Conservation (phyloP, 1,140 invertebrate species). For the Sitobion miscanthi region DNA sequence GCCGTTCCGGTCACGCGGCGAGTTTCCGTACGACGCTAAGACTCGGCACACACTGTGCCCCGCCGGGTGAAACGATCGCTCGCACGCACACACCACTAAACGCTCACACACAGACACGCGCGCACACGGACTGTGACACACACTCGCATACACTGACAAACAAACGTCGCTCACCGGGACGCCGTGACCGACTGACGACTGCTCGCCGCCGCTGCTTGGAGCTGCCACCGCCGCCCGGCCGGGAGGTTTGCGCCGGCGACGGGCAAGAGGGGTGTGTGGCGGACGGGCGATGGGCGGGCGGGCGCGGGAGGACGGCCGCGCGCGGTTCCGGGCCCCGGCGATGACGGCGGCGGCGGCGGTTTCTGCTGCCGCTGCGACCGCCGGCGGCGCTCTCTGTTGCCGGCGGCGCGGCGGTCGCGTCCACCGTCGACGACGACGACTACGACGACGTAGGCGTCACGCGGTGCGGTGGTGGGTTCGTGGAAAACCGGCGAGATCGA, state of each 20-base stretch:
- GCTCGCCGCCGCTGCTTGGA: conserved; percentile 1
- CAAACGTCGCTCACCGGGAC: conserved; percentile 47
- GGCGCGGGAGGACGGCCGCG: background rate
- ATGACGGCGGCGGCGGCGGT: background rate
- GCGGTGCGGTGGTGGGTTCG: background rate
- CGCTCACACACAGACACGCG: background rate
- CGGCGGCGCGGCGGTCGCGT: background rate
- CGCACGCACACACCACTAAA: background rate
- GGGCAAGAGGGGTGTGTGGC: background rate
- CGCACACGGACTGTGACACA: background rate
- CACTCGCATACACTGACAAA: background rate
- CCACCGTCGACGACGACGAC: background rate
- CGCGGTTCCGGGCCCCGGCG: background rate
- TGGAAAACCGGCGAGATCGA: conserved; percentile 23
- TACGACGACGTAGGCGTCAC: background rate
- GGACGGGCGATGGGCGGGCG: background rate
- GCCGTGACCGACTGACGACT: conserved; percentile 50
- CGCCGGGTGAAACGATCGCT: background rate
- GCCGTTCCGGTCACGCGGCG: background rate
- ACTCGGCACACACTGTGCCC: conserved; percentile 8
- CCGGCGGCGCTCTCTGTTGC: background rate
- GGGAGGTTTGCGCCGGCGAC: conserved; percentile 20
- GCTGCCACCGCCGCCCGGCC: conserved; percentile 36
- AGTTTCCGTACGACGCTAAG: background rate
- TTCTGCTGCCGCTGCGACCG: background rate